These are phyloP conservation scores for Trichosurus vulpecula DNA, from an alignment of 2,797 vertebrate genomes.

Conservation along the genomic window DNA sequence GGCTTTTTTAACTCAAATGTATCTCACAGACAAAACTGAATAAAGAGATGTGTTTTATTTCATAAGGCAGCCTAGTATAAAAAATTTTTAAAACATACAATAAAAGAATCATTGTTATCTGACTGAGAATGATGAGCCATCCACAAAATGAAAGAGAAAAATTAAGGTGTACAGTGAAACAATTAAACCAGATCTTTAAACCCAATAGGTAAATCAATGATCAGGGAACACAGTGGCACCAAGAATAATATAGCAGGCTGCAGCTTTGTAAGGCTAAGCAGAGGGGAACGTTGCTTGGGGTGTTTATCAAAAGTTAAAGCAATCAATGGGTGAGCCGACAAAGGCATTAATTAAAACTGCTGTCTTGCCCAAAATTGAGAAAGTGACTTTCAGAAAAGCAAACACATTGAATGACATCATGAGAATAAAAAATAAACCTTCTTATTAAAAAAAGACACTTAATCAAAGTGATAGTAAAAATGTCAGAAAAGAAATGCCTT, in stretches of 20 bases:
- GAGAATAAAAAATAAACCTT: background rate
- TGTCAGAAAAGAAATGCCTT: background rate
- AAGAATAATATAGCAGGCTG: constrained; percentile 10
- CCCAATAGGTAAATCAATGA: constrained; percentile 58
- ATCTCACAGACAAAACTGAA: constrained; percentile 11
- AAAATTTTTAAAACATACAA: background rate
- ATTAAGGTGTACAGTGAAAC: constrained; percentile 30
- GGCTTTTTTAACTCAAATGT: constrained; percentile 18
- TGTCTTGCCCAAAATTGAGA: constrained; percentile 14
- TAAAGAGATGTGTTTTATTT: constrained; percentile 34
- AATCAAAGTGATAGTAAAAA: constrained; percentile 5
- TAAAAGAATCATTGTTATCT: background rate
- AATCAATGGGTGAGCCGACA: constrained; percentile 53
- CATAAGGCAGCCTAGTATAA: constrained; percentile 25
- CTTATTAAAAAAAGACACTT: background rate
- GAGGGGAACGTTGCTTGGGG: constrained; percentile 47
- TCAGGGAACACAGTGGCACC: background rate
- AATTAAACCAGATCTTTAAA: constrained; percentile 57
- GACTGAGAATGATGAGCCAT: background rate
- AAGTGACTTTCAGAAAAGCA: constrained; percentile 49
- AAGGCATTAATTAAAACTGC: constrained; percentile 63
- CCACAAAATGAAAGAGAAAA: constrained; percentile 41
- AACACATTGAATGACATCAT: background rate
- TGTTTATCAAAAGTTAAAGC: constrained; percentile 59
- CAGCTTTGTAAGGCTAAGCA: background rate